Evolutionary conservation across 1,140 invertebrate species (phyloP).

Genomic region (Amyelois transitella): DNA sequence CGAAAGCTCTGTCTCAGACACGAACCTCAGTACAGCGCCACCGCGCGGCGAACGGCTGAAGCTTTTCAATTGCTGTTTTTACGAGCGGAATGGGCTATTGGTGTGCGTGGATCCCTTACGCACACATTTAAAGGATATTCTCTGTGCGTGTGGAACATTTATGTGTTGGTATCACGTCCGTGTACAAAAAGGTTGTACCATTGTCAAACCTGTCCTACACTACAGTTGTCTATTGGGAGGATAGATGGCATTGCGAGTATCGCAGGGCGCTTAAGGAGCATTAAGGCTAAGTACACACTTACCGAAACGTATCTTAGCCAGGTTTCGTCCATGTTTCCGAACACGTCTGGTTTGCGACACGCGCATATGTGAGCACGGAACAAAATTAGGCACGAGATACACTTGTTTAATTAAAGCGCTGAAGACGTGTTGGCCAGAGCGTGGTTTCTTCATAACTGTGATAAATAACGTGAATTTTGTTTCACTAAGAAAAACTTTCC

Average conservation of each 20-base stretch:
- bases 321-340: conserved; percentile 42
- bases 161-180: conserved; percentile 48
- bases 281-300: conserved; percentile 28
- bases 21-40: conserved; percentile 57
- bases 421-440: conserved; percentile 61
- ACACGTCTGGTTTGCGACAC: conserved; percentile 37
- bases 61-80: conserved; percentile 55
- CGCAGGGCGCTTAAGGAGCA: conserved; percentile 3
- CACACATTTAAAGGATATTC: conserved; percentile 39
- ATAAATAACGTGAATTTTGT: conserved; percentile 57
- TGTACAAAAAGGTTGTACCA: conserved; percentile 45
- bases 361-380: conserved; percentile 26
- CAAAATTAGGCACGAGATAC: conserved; percentile 45
- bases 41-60: conserved; percentile 65
- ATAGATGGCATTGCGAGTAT: conserved; percentile 63
- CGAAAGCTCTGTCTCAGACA: conserved; percentile 23
- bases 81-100: conserved; percentile 21
- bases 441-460: conserved; percentile 66
- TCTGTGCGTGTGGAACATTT: conserved; percentile 28
- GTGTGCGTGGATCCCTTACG: conserved; percentile 49
- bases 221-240: conserved; percentile 46
- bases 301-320: conserved; percentile 31
- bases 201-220: conserved; percentile 27
- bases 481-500: conserved; percentile 55
- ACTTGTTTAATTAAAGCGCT: conserved; percentile 58